Evolutionary conservation across 2,888 invertebrate species (phyloP).

Genomic region (Taphrorychus bicolor): DNA sequence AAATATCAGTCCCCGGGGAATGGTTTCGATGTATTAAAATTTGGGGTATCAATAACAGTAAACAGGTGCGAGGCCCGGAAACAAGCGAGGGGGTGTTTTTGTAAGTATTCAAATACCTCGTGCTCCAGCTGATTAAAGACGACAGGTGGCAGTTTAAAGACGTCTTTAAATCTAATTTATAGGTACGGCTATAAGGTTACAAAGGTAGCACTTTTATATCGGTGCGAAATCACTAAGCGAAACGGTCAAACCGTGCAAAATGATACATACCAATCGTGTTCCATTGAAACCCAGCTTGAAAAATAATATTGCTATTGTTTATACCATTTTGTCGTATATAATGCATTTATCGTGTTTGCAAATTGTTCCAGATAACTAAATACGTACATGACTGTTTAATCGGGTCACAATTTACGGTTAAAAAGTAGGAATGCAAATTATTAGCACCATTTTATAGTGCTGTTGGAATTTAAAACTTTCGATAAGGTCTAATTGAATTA

Average conservation of each 20-base stretch:
- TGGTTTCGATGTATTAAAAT: slow-evolving; percentile 40
- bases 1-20: slow-evolving; percentile 34
- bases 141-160: slow-evolving; percentile 32
- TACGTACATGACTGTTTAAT: slow-evolving; percentile 35
- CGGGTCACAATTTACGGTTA: slow-evolving; percentile 29
- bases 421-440: slow-evolving; percentile 35
- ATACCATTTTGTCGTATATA: slow-evolving; percentile 31
- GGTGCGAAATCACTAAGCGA: neutral
- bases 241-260: neutral
- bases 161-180: too few relatives aligned
- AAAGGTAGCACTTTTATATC: too few relatives aligned
- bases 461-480: slow-evolving; percentile 9
- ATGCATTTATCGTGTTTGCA: slow-evolving; percentile 38
- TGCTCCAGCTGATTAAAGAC: slow-evolving; percentile 21
- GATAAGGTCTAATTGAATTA: slow-evolving; percentile 24
- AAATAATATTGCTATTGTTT: slow-evolving; percentile 30
- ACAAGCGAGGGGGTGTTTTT: slow-evolving; percentile 48
- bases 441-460: slow-evolving; percentile 23
- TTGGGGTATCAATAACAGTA: slow-evolving; percentile 42
- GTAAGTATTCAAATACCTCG: slow-evolving; percentile 48
- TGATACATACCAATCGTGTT: too few relatives aligned
- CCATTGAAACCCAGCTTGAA: neutral
- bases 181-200: too few relatives aligned
- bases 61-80: slow-evolving; percentile 50
- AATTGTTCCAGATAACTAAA: slow-evolving; percentile 36